phyloP scores from a whole-genome alignment of 2,113 vertebrate species.

The Cololabis saira region DNA sequence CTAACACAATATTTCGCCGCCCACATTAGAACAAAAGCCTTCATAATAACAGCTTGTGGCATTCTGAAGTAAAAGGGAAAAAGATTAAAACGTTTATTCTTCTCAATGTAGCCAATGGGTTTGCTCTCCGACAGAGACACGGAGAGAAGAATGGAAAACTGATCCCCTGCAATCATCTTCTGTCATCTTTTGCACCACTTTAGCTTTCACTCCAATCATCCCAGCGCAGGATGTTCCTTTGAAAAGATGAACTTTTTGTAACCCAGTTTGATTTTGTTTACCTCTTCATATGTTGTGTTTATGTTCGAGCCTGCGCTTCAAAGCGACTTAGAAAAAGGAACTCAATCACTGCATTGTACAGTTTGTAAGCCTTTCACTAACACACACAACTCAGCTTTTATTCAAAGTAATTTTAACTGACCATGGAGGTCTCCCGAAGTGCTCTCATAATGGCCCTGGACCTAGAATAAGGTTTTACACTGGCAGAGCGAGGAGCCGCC shows the following conservation, averaged over 20 bases:
- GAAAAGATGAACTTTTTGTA: conserved; percentile 48
- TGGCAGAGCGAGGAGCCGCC: conserved; percentile 42
- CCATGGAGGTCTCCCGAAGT: conserved; percentile 53
- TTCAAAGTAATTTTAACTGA: conserved; percentile 43
- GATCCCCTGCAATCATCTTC: conserved; percentile 70
- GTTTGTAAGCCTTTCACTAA: conserved; percentile 1
- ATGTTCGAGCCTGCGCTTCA: conserved; percentile 39
- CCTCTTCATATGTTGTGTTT: conserved; percentile 58
- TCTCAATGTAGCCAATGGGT: conserved; percentile 35
- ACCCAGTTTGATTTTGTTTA: conserved; percentile 73
- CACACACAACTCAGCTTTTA: conserved; percentile 39
- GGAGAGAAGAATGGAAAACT: conserved; percentile 58
- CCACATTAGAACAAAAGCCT: conserved; percentile 61
- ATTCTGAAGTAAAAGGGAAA: conserved; percentile 27
- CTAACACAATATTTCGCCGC: conserved; percentile 67
- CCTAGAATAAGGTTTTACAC: conserved; percentile 46
- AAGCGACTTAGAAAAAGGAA: conserved; percentile 38
- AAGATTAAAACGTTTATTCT: conserved; percentile 44
- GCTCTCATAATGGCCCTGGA: conserved; percentile 30
- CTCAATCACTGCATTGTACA: conserved; percentile 25
- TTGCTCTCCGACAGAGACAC: conserved; percentile 49
- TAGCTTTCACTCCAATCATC: conserved; percentile 58
- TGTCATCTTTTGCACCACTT: conserved; percentile 63
- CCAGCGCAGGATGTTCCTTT: conserved; percentile 35
- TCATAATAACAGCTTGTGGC: conserved; percentile 70